phyloP scores from a whole-genome alignment of 2,113 vertebrate species.

The Megaptera novaeangliae region DNA sequence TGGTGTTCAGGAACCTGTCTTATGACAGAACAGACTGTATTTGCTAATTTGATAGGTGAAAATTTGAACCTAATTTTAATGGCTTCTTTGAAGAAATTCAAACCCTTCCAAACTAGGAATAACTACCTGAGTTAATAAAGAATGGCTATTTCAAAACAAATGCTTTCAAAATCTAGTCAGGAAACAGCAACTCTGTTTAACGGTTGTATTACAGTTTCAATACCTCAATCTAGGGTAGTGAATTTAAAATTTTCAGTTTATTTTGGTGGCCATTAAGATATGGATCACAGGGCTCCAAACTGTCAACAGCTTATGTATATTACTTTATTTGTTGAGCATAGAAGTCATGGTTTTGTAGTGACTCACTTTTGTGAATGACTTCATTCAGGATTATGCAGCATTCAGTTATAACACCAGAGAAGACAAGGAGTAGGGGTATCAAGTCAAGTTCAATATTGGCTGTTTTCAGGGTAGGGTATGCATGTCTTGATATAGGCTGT shows the following conservation, averaged over 20 bases:
- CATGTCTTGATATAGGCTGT: background rate
- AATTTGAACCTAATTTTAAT: background rate
- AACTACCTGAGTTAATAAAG: background rate
- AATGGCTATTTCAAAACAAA: background rate
- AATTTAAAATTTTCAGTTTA: background rate
- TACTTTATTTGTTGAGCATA: conserved; percentile 3
- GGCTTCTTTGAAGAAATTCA: conserved; percentile 9
- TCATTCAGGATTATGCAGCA: background rate
- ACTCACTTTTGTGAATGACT: background rate
- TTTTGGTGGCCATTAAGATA: background rate
- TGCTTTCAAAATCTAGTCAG: conserved; percentile 2
- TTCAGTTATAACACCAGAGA: background rate
- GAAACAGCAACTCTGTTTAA: background rate
- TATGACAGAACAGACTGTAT: background rate
- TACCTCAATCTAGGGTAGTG: background rate
- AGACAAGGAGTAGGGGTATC: background rate
- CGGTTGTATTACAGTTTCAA: background rate
- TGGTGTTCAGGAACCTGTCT: background rate
- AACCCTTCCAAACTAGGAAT: background rate
- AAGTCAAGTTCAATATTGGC: background rate
- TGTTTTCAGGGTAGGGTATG: background rate
- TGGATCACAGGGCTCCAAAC: background rate
- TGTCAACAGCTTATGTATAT: background rate
- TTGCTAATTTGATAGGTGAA: background rate
- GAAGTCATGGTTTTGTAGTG: background rate